Base-by-base conservation (phyloP, 2,113 vertebrate species). In the Nothocercus julius region DNA sequence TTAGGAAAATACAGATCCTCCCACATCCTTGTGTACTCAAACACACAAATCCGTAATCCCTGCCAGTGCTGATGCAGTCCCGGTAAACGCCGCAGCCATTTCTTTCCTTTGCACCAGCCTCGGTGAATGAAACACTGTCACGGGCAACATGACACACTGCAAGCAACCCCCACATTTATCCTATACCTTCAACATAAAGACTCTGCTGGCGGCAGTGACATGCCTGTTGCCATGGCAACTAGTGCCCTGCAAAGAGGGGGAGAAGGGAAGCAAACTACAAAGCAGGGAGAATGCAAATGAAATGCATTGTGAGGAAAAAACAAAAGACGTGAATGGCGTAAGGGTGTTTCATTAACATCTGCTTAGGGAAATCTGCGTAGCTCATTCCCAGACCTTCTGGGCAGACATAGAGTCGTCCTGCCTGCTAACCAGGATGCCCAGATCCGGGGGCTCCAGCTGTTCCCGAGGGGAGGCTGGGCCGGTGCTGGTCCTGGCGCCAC, bases 151-250 rank as follows among this genome's bases (percentile, higher is more conserved):
- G 1, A 49, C 34, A 24, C 17, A 16, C 28, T 32, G 15, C 30
- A 32, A 19, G 19, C 21, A 17, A 34, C 45, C 34, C 56, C 40
- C 51, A 67, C 56, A 51, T 4, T 32, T 3, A 3, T 11, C 40
- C 16, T 0, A 1, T 15, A 32, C 28, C 20, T 24, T 40, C 32
- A 32, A 51, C 30, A 15, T 63, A 44, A 66, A 32, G 42, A 18
- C 28, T 47, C 20, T 25, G 45, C 2, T 7, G 5, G 30, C 2
- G 1, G 7, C 7, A 22, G 12, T 1, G 0, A 15, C 1, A 0
- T 40, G 11, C 38, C 25, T 10, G 25, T 58, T 78, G 67, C 54
- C 45, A 24, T 20, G 30, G 54, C 24, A 11, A 22, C 0, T 6
- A 22, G 49, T 1, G 4, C 32, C 10, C 28, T 58, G 11, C 16